These are phyloP conservation scores for Drosophila diplacantha DNA, from an alignment of 2,888 invertebrate genomes.

Conservation along the genomic window DNA sequence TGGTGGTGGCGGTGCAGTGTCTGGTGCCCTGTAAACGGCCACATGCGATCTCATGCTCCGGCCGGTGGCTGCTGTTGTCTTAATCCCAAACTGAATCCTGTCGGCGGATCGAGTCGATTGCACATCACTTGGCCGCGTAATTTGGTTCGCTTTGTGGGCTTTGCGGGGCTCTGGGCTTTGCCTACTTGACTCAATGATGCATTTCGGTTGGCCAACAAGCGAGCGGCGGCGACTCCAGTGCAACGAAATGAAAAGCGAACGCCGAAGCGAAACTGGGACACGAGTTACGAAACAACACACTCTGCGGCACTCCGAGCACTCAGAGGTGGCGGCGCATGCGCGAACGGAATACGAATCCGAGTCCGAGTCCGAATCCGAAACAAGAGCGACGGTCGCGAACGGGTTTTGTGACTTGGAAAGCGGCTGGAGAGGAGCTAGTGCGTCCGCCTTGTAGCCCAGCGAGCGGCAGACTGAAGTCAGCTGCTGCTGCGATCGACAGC, in stretches of 20 bases:
- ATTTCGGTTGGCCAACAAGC: conserved; percentile 39
- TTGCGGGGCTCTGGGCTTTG: conserved; percentile 7
- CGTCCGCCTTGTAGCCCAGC: conserved; percentile 74
- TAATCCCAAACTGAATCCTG: conserved; percentile 29
- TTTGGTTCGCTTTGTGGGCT: conserved; percentile 21
- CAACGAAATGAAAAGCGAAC: conserved; percentile 59
- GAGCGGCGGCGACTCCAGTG: conserved; percentile 17
- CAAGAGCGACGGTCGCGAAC: conserved; percentile 38
- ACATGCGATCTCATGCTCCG: conserved; percentile 75
- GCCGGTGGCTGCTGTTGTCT: conserved; percentile 26
- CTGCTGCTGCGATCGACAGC: conserved; percentile 49
- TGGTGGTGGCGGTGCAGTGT: conserved; percentile 52
- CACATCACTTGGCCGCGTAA: conserved; percentile 67
- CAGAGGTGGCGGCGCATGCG: conserved; percentile 50
- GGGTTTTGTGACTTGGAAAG: conserved; percentile 34
- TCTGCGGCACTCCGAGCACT: conserved; percentile 9
- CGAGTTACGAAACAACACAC: conserved; percentile 70
- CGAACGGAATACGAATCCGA: conserved; percentile 35
- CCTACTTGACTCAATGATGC: conserved; percentile 51
- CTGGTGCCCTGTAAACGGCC: conserved; percentile 66
- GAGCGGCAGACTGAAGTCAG: conserved; percentile 74
- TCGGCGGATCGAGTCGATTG: conserved; percentile 39
- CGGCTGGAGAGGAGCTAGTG: conserved; percentile 35
- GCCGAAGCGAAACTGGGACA: conserved; percentile 66
- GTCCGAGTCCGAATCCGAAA: conserved; percentile 6